phyloP scores from a whole-genome alignment of 2,113 vertebrate species.

The Prunella fulvescens region DNA sequence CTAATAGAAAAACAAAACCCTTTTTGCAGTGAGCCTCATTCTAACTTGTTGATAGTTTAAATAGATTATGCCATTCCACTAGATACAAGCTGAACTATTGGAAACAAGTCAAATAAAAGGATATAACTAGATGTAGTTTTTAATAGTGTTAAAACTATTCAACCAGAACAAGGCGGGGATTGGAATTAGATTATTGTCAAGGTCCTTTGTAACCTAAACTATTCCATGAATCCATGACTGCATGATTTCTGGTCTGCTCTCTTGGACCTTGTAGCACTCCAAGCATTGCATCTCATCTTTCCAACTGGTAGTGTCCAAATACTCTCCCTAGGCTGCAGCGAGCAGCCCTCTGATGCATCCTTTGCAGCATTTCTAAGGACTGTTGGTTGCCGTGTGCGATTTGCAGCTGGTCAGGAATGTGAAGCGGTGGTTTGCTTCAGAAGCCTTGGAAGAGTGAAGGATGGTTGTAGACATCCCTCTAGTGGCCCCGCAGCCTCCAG shows the following conservation, averaged over 20 bases:
- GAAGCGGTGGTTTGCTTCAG: not conserved
- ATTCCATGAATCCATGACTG: not conserved
- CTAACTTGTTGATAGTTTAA: not conserved
- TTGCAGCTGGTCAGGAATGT: not conserved
- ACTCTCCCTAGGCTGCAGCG: rapidly evolving
- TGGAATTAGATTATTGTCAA: not conserved
- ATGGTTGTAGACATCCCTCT: conserved; percentile 18
- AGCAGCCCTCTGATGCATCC: not conserved
- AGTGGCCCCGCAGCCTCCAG: not conserved
- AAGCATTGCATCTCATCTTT: not conserved
- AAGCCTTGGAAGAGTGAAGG: not conserved
- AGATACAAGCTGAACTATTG: not conserved
- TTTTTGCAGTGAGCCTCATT: not conserved
- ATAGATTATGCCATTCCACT: not conserved
- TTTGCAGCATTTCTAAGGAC: not conserved
- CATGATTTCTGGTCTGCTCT: not conserved
- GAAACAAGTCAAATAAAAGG: not conserved
- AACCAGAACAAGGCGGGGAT: not conserved
- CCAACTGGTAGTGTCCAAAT: not conserved
- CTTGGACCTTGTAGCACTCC: not conserved
- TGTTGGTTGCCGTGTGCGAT: not conserved
- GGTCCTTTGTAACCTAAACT: not conserved
- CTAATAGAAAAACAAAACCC: not conserved
- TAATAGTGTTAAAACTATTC: not conserved
- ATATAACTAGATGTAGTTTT: not conserved